These are phyloP conservation scores for Chrysomallon squamiferum DNA, from an alignment of 1,140 invertebrate species.

Conservation along the genomic window DNA sequence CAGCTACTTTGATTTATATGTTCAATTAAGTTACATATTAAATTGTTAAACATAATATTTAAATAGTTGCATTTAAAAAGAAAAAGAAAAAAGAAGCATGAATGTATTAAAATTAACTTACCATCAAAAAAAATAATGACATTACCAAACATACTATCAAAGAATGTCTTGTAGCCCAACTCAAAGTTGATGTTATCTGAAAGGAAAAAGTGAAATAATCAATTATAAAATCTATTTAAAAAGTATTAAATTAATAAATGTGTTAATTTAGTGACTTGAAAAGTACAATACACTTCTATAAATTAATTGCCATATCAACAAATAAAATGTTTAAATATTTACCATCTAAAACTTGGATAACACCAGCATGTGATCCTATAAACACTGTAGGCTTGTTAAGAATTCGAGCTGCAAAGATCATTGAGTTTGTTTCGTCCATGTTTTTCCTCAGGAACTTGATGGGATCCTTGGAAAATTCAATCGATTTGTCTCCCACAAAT, in stretches of 20 bases:
- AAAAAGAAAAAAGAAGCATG: too few species aligned
- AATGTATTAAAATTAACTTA: too few species aligned
- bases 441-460: slow-evolving; percentile 41
- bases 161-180: slow-evolving; percentile 48
- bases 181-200: slow-evolving; percentile 39
- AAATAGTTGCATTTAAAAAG: too few species aligned
- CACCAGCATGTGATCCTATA: slow-evolving; percentile 41
- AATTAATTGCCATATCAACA: not conserved
- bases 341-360: slow-evolving; percentile 44
- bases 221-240: not conserved
- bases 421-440: slow-evolving; percentile 28
- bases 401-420: slow-evolving; percentile 46
- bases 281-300: not conserved
- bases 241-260: not conserved
- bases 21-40: too few species aligned
- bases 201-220: slow-evolving; percentile 10
- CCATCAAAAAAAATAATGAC: slow-evolving; percentile 54
- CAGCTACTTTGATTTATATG: too few species aligned
- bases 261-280: not conserved
- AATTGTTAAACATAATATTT: too few species aligned
- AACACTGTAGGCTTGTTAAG: slow-evolving; percentile 52
- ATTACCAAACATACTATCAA: slow-evolving; percentile 48
- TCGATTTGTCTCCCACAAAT: slow-evolving; percentile 49
- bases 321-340: not conserved
- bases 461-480: slow-evolving; percentile 51